Conservation (phyloP, 2,113 vertebrate species). For the Cinclus cinclus region DNA sequence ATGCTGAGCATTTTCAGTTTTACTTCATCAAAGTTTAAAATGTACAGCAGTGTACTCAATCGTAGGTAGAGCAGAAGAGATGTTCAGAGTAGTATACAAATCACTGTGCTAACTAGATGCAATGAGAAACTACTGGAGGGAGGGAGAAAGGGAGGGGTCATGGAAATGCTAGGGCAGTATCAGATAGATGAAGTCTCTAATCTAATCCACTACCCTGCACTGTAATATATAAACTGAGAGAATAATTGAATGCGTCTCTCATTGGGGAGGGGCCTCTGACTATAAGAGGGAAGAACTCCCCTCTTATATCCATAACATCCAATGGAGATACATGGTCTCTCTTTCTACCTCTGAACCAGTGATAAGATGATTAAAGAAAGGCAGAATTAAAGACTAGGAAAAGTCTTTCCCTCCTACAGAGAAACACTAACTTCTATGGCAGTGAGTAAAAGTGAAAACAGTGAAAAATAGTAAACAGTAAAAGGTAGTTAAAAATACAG, state of each 20-base stretch:
- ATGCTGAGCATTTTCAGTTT: not conserved
- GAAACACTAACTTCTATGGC: not conserved
- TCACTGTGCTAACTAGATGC: not conserved
- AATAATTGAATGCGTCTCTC: not conserved
- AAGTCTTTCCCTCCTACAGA: not conserved
- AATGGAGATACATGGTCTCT: not conserved
- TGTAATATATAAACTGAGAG: not conserved
- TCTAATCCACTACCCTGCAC: not conserved
- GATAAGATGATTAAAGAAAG: not conserved
- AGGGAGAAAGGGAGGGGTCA: conserved; percentile 32
- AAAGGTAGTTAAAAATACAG: not conserved
- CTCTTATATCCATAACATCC: accelerated
- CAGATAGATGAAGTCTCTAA: conserved; percentile 43
- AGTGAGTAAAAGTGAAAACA: not conserved
- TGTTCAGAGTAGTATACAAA: not conserved
- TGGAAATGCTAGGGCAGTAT: conserved; percentile 24
- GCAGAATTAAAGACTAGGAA: not conserved
- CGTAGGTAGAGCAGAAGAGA: not conserved
- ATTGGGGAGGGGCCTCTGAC: not conserved
- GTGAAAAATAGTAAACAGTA: not conserved
- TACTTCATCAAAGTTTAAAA: not conserved
- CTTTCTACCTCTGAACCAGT: not conserved
- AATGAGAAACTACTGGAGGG: conserved; percentile 14
- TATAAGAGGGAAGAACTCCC: conserved; percentile 10
- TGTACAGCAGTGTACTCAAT: not conserved